A percentile compares a stretch with the other conserved stretches of the same genome.
These are phyloP conservation scores for Centruroides sculpturatus DNA, from an alignment of 1,140 invertebrate genomes.

Conservation along the genomic window DNA sequence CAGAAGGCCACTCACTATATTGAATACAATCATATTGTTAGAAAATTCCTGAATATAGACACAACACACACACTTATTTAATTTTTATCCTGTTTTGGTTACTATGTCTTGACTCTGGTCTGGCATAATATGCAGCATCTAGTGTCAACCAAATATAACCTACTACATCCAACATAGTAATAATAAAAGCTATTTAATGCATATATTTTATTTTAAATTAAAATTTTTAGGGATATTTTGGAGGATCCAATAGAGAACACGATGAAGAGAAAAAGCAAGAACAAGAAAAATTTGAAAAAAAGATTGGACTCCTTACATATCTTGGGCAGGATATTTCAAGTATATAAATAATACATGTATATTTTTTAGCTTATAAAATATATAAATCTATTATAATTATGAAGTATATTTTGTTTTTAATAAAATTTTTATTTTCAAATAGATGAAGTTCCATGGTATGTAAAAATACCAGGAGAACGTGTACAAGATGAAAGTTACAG, in stretches of 20 bases:
- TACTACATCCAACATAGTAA: no score
- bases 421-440: not conserved
- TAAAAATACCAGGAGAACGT: conserved; percentile 8
- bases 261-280: conserved; percentile 82
- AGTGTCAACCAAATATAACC: no score
- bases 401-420: not conserved
- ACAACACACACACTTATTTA: conserved; percentile 20
- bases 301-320: conserved; percentile 91
- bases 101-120: no score
- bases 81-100: no score
- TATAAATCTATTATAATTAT: not conserved
- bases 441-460: conserved; percentile 20
- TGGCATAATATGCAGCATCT: no score
- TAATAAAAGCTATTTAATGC: no score
- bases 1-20: no score
- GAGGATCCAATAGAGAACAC: conserved; percentile 58
- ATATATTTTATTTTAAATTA: conserved; percentile 1
- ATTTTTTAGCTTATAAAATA: conserved; percentile 23
- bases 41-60: not conserved
- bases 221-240: conserved; percentile 11
- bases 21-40: no score
- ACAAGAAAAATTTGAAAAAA: conserved; percentile 92
- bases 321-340: conserved; percentile 87
- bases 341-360: conserved; percentile 25
- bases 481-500: not conserved